Evolutionary conservation across 2,113 vertebrate species (phyloP), one percentile per base, ranked within the genome.

Genomic region (Lepus americanus): DNA sequence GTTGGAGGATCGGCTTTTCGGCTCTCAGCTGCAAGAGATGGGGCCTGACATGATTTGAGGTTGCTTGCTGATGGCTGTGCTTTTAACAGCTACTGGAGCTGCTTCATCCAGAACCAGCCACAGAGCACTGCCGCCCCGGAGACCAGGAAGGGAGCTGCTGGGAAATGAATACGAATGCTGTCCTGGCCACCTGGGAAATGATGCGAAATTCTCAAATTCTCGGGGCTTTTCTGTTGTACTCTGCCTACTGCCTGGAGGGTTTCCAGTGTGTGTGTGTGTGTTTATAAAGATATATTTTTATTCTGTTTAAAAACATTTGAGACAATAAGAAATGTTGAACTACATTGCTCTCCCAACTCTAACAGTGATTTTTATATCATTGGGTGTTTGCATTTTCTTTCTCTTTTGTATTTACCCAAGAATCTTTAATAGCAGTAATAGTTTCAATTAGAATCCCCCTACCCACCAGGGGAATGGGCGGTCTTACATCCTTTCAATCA

Each of bases 151-250:
- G 44, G 63, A 39, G 94, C 67, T 76, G 29, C 53, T 33, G 13
- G 49, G 36, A 49, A 49, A 67, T 16, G 36, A 77, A 95, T 80
- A 73, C 89, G 82, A 64, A 67, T 69, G 27, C 64, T 93, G 55
- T 77, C 72, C 89, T 84, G 78, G 81, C 90, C 74, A 39, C 83
- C 5, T 10, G 49, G 96, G 49, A 85, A 94, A 81, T 11, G 0
- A 67, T 83, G 73, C 70, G 82, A 94, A 91, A 90, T 89, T 97
- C 95, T 79, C 82, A 94, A 91, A 90, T 89, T 97, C 95, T 95
- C 90, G 94, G 95, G 96, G 92, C 94, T 96, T 97, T 97, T 97
- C 97, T 97, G 9, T 97, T 95, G 92, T 83, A 93, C 31, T 90
- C 16, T 91, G 72, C 31, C 31, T 27, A 7, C 11, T 88, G 59